Evolutionary conservation across 2,888 invertebrate species (phyloP).

Genomic region (Salticus scenicus): DNA sequence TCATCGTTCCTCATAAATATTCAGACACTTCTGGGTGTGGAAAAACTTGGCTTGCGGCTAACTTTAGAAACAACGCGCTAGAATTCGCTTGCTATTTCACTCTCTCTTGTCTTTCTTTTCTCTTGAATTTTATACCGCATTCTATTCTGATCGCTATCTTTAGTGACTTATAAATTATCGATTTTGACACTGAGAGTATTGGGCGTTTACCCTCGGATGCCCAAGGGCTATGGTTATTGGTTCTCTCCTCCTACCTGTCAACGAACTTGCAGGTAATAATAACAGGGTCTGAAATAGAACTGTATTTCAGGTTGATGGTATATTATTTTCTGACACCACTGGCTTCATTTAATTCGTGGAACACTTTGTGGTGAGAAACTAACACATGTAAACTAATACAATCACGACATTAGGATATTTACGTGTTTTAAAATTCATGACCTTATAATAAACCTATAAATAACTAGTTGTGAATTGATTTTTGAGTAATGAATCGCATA

Average conservation of each 20-base stretch:
- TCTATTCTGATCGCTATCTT: slow-evolving; percentile 18
- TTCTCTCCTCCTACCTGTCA: slow-evolving; percentile 38
- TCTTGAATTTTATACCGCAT: neutral
- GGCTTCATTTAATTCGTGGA: neutral
- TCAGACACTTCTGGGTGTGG: slow-evolving; percentile 31
- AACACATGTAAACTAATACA: neutral
- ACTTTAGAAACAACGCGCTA: neutral
- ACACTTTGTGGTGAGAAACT: neutral
- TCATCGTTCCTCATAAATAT: slow-evolving; percentile 35
- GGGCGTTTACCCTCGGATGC: slow-evolving; percentile 38
- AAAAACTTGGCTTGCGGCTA: slow-evolving; percentile 1
- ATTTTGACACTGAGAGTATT: slow-evolving; percentile 38
- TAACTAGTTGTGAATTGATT: too few species aligned
- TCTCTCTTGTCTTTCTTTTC: neutral
- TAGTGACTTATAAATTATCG: slow-evolving; percentile 52
- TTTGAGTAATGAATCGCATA: too few species aligned
- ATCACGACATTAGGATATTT: too few species aligned
- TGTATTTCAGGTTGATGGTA: neutral
- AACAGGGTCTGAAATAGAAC: slow-evolving; percentile 36
- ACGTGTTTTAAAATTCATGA: too few species aligned
- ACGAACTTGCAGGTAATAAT: slow-evolving; percentile 14
- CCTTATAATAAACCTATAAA: too few species aligned
- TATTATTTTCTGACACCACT: neutral
- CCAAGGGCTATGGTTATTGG: slow-evolving; percentile 49
- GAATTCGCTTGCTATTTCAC: neutral